Evolutionary conservation across 2,113 vertebrate genomes (phyloP).

Genomic region (Hemicordylus capensis): DNA sequence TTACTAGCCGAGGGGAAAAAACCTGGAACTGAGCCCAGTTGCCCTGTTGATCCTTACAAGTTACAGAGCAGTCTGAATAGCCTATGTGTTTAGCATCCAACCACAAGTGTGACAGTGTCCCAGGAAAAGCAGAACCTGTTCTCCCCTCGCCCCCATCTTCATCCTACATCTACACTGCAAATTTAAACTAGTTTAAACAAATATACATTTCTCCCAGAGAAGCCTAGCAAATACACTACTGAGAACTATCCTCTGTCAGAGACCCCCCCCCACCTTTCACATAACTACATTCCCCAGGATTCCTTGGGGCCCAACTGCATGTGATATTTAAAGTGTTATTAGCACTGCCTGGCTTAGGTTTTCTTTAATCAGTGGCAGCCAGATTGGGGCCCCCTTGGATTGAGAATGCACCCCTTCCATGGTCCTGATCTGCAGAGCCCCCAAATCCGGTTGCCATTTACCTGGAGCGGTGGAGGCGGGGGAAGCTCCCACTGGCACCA

Average conservation of each 20-base stretch:
- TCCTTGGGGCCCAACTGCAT: background rate
- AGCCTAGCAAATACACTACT: background rate
- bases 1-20: background rate
- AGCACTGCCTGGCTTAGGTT: too few species aligned
- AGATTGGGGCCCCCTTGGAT: too few species aligned
- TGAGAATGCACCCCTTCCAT: too few species aligned
- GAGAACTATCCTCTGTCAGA: background rate
- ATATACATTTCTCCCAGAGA: background rate
- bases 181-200: background rate
- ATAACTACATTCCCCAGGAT: background rate
- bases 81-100: background rate
- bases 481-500: too few species aligned
- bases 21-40: too few species aligned
- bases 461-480: too few species aligned
- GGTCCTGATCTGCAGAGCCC: too few species aligned
- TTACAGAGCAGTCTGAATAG: background rate
- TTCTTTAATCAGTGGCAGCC: too few species aligned
- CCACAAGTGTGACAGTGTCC: background rate
- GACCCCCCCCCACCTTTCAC: background rate
- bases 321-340: too few species aligned
- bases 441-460: too few species aligned
- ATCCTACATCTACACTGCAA: background rate
- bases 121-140: background rate
- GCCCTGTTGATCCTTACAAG: too few species aligned
- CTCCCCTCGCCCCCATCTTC: background rate